Conservation (phyloP, 2,113 vertebrate species). For the Peromyscus leucopus region DNA sequence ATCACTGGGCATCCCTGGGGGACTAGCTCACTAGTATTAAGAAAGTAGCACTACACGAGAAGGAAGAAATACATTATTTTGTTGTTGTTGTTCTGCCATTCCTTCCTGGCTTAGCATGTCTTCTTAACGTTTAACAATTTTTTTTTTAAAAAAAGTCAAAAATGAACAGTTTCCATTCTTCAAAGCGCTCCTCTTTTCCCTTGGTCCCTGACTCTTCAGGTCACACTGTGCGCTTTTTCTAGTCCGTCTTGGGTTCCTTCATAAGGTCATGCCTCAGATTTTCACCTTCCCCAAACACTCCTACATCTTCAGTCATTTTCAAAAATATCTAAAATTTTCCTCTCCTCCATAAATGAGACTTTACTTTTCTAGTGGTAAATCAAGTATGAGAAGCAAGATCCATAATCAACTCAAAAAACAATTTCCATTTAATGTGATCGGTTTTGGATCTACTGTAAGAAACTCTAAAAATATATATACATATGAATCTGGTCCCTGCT, state of each 20-base stretch:
- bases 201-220: neutral
- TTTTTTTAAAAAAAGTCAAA: neutral
- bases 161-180: neutral
- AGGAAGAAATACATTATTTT: slow-evolving; percentile 43
- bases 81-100: slow-evolving; percentile 1
- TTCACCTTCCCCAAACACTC: neutral
- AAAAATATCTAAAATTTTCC: neutral
- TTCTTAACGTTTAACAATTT: neutral
- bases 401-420: slow-evolving; percentile 2
- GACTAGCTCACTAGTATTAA: slow-evolving; percentile 32
- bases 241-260: neutral
- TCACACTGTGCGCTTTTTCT: slow-evolving; percentile 42
- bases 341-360: slow-evolving; percentile 48
- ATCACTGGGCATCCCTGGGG: too few species aligned
- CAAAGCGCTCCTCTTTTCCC: neutral
- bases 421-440: neutral
- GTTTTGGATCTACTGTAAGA: slow-evolving; percentile 41
- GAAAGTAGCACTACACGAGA: neutral
- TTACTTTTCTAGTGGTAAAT: slow-evolving; percentile 62
- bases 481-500: slow-evolving; percentile 28
- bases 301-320: slow-evolving; percentile 46
- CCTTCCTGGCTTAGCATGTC: neutral
- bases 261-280: slow-evolving; percentile 5
- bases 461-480: slow-evolving; percentile 13
- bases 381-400: slow-evolving; percentile 10